These are phyloP conservation scores for Sipha maydis DNA, from an alignment of 2,888 invertebrate species.

Conservation along the genomic window DNA sequence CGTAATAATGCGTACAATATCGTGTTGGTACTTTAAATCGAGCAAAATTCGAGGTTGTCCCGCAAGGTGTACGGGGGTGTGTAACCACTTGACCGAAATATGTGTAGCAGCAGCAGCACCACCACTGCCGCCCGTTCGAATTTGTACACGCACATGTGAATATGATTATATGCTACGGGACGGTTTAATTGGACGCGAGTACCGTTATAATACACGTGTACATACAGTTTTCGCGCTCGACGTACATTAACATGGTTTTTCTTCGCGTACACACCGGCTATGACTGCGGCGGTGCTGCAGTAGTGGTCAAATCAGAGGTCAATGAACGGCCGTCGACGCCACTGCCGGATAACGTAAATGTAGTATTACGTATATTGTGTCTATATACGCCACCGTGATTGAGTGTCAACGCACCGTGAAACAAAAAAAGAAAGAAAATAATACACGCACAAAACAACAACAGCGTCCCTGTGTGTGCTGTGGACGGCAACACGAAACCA, in stretches of 20 bases:
- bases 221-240: background rate
- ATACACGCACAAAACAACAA: slow-evolving; percentile 31
- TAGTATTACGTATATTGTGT: slow-evolving; percentile 13
- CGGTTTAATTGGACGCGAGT: slow-evolving; percentile 20
- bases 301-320: slow-evolving; percentile 52
- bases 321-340: slow-evolving; percentile 19
- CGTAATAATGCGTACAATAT: too few species aligned
- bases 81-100: background rate
- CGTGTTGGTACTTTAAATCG: too few species aligned
- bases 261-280: background rate
- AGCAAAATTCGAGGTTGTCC: background rate
- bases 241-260: slow-evolving; percentile 4
- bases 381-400: background rate
- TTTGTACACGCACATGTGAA: background rate
- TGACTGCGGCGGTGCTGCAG: background rate
- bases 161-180: background rate
- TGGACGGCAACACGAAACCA: slow-evolving; percentile 30
- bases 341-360: slow-evolving; percentile 6
- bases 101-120: background rate
- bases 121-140: background rate
- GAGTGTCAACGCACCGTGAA: slow-evolving; percentile 52
- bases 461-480: slow-evolving; percentile 22
- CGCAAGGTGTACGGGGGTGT: background rate
- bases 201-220: slow-evolving; percentile 2
- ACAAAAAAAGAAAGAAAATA: background rate